Evolutionary conservation across 2,888 invertebrate species (phyloP), one percentile per base, ranked within the genome.

Genomic region (Petrolisthes manimaculis): DNA sequence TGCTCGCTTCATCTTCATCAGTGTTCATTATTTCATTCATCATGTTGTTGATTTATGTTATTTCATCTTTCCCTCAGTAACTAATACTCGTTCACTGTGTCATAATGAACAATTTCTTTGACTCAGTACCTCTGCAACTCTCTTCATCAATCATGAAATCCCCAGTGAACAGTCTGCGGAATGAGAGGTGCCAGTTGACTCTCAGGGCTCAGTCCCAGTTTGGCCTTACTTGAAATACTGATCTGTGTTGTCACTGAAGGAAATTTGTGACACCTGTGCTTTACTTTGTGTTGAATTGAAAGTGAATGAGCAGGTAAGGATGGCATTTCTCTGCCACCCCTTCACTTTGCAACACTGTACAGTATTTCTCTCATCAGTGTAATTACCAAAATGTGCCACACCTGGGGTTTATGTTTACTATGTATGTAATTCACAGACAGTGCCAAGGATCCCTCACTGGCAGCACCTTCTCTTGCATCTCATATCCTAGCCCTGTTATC

Each of bases 371-470:
- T 67, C 56, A 18, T 51, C 24, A 5, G 67, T 37, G n/a, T 67
- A 37, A 51, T 81, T 67, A 21, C 21, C 67, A 61, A 81, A 81
- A 81, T 81, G 81, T 81, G 81, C 51, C 81, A 81, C 81, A 81
- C 51, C 61, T 67, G 81, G 81, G 67, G 71, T 71, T 71, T 71
- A n/a, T 71, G 71, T 71, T 37, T 37, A n/a, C 21, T 71, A n/a
- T 71, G n/a, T 71, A 14, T 77, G 14, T 21, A 12, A 8, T 56
- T 9, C 14, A n/a, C 18, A 14, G n/a, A 67, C 67, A 67, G 81
- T 81, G 81, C 81, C 81, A 81, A 81, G 81, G 67, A 81, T 53
- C 81, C 81, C 21, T 18, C n/a, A 61, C 56, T 61, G 80, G 81
- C 83, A 83, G 53, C 54, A 74, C 78, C 8, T 51, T 54, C 54